A percentile compares a stretch with the other conserved stretches of the same genome.
Evolutionary conservation across 2,797 vertebrate genomes (phyloP).

Genomic region (Chlorospingus flavigularis): DNA sequence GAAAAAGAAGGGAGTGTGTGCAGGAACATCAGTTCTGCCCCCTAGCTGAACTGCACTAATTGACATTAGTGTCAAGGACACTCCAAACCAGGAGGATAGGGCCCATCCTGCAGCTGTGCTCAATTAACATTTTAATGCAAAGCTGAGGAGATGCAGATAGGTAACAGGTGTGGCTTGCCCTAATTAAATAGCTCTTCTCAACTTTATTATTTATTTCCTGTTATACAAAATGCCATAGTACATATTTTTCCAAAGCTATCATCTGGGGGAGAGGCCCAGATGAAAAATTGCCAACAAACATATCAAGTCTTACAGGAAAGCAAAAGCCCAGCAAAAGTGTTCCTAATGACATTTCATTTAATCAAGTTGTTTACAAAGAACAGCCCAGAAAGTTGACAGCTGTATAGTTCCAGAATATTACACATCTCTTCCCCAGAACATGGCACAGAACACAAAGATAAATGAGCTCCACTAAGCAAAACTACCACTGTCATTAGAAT

Average conservation of each 20-base stretch:
- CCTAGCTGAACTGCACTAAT: not conserved
- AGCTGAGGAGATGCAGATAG: slow-evolving; percentile 26
- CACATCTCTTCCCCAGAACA: not conserved
- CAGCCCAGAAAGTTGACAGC: not conserved
- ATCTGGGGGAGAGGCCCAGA: not conserved
- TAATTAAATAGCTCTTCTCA: slow-evolving; percentile 31
- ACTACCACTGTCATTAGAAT: not conserved
- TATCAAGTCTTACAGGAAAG: not conserved
- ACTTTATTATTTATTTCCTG: slow-evolving; percentile 39
- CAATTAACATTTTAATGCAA: slow-evolving; percentile 51
- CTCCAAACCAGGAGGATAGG: not conserved
- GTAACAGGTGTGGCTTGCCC: slow-evolving; percentile 37
- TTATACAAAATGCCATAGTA: slow-evolving; percentile 1
- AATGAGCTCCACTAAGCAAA: not conserved
- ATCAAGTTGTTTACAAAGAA: not conserved
- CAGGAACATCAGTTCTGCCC: not conserved
- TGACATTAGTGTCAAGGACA: not conserved
- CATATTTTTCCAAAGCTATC: not conserved
- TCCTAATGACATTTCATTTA: not conserved
- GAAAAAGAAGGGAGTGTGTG: not conserved
- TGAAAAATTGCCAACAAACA: not conserved
- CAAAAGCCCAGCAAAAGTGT: not conserved
- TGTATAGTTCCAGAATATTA: not conserved
- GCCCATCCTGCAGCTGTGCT: slow-evolving; percentile 29
- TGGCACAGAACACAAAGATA: not conserved